A percentile compares a stretch with the other conserved stretches of the same genome.
Evolutionary conservation across 2,888 invertebrate genomes (phyloP).

Genomic region (Pyralis farinalis): DNA sequence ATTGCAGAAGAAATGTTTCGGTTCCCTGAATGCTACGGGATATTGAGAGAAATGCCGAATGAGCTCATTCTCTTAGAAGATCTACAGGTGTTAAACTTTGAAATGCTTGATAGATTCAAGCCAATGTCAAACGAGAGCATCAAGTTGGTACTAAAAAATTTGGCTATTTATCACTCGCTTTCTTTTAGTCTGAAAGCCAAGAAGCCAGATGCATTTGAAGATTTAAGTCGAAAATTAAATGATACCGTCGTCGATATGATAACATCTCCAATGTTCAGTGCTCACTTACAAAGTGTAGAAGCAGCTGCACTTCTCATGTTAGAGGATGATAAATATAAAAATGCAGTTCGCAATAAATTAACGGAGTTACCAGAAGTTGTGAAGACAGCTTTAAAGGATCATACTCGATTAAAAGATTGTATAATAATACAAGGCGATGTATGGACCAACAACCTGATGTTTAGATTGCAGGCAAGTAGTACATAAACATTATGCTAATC

Average conservation of each 20-base stretch:
- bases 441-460: conserved; percentile 15
- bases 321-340: background rate
- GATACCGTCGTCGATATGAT: background rate
- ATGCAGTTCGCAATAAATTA: background rate
- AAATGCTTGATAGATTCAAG: conserved; percentile 3
- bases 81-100: conserved; percentile 1
- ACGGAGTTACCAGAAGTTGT: background rate
- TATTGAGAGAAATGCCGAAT: background rate
- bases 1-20: background rate
- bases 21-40: conserved; percentile 1
- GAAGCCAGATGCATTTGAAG: background rate
- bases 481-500: background rate
- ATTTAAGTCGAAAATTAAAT: background rate
- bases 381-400: background rate
- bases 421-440: conserved; percentile 13
- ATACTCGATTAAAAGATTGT: background rate
- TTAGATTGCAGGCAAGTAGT: conserved; percentile 10
- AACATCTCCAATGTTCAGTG: background rate
- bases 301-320: background rate
- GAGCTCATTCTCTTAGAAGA: conserved; percentile 10
- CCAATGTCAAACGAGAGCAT: background rate
- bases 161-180: conserved; percentile 5
- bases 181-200: conserved; percentile 1
- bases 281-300: background rate
- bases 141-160: background rate